Evolutionary conservation across 2,797 vertebrate genomes (phyloP).

Genomic region (Kryptolebias ocellatus): DNA sequence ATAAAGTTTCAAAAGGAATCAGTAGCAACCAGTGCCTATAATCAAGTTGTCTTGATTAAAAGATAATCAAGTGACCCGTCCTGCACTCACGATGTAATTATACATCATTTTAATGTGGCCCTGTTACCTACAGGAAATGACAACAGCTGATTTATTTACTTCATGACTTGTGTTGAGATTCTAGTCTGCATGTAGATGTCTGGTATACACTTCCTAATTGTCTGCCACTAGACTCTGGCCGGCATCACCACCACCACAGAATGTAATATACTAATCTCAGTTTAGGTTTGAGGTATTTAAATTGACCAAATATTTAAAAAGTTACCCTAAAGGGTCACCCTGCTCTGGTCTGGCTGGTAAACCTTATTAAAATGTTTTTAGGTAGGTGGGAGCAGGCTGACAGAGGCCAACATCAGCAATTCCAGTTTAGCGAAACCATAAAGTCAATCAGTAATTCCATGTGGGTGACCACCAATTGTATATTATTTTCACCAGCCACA

Average conservation of each 20-base stretch:
- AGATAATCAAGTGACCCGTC: background rate
- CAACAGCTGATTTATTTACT: conserved; percentile 67
- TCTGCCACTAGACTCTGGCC: conserved; percentile 46
- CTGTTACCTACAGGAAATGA: conserved; percentile 53
- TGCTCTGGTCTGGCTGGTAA: conserved; percentile 63
- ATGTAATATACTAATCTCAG: conserved; percentile 48
- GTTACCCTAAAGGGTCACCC: conserved; percentile 50
- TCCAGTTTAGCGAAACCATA: conserved; percentile 63
- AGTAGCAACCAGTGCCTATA: background rate
- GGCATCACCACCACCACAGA: conserved; percentile 43
- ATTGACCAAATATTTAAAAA: conserved; percentile 59
- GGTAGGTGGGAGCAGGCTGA: conserved; percentile 42
- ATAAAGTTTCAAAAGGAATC: background rate
- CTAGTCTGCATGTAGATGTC: conserved; percentile 31
- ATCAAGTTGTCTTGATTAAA: background rate
- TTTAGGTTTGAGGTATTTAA: conserved; percentile 66
- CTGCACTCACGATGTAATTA: background rate
- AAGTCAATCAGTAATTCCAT: conserved; percentile 66
- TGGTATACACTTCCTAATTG: conserved; percentile 50
- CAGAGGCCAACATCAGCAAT: conserved; percentile 58
- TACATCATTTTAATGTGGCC: conserved; percentile 22
- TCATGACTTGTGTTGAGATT: conserved; percentile 48
- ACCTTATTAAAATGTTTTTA: conserved; percentile 80
- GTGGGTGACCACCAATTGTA: conserved; percentile 66
- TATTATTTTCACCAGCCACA: conserved; percentile 55